Evolutionary conservation across 2,888 invertebrate genomes (phyloP), one percentile per base, ranked within the genome.

Genomic region (Congeria kusceri): DNA sequence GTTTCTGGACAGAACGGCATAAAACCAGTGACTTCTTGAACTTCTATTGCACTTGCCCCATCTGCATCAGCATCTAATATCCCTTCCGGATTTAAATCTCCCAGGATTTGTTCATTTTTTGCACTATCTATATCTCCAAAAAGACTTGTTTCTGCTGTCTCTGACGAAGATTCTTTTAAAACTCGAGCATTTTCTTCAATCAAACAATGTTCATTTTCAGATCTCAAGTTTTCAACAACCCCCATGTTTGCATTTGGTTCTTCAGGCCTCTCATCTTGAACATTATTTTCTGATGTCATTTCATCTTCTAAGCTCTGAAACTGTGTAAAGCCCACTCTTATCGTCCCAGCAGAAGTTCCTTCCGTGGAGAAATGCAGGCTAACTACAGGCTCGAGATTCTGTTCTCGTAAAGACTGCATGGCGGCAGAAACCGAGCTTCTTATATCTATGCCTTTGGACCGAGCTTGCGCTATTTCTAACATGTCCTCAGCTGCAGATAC

Each of bases 311-410:
- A 46, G 46, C 71, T 77, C 53, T 70, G 69, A 44, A 77, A 71
- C 20, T 44, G 47, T 61, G 88, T 86, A 79, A 91, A 90, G 7
- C 90, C 91, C 47, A 93, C 86, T 23, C 86, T 86, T 25, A 93
- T 92, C 2, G 95, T 95, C 39, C 95, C 95, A 84, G 95, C 95
- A 0, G 95, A 95, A 0, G 95, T 95, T 86, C 95, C 95, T 91
- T 95, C 95, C 86, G 95, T 95, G 20, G 95, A 95, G 90, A 95
- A 96, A 68, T 94, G 94, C 71, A 95, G 92, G 90, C 94, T 95
- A 59, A 96, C 95, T 63, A 95, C 95, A 9, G 96, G 96, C 90
- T 95, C 95, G 57, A 94, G 93, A 47, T 94, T 77, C 23, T 63
- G 28, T n/a, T 68, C 61, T 62, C 75, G 75, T 25, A 80, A 53